Base-by-base conservation (phyloP, 2,888 invertebrate genomes). In the Microctonus hyperodae region DNA sequence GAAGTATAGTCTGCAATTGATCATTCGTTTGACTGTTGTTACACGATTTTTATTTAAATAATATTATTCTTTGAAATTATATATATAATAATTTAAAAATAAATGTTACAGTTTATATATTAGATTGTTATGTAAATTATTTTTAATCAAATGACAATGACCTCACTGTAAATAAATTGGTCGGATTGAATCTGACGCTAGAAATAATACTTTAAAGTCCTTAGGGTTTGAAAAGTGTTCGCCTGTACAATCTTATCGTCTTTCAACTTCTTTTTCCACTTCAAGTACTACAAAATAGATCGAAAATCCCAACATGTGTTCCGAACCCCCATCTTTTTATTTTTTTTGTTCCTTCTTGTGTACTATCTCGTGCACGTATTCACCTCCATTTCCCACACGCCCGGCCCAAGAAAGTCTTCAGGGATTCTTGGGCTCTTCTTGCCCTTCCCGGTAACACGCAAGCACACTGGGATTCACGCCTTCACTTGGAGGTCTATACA, bases 391-490 rank as follows among this genome's bases (percentile, higher is more conserved):
- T 57, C 35, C 50, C 20, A 62, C 37, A 31, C 23, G 20, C 11
- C 40, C 31, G 31, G 62, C 25, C 56, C 51, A 44, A 31, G 13
- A 66, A 66, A 40, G 67, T 53, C 67, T 67, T 67, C 35, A 13
- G 67, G 63, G 67, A 67, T 63, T 57, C 33, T 51, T 11, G 53
- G 9, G 22, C 20, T 65, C 40, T 59, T 16, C 44, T 40, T 16
- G 57, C 10, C 16, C 31, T 33, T 20, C 51, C 37, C 51, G 55
- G 10, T 55, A 60, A 57, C 61, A 67, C 58, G 51, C 58, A 33
- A 51, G 50, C 55, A 66, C 62, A 62, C 35, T 56, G 57, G 60
- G 61, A 62, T 66, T 67, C 63, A 56, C 62, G 57, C 63, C 57
- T 40, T 51, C 62, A 62, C 61, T 50, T 35, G 48, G 13, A 55